Evolutionary conservation across 2,797 vertebrate species (phyloP).

Genomic region (Pseudochirops corinnae): DNA sequence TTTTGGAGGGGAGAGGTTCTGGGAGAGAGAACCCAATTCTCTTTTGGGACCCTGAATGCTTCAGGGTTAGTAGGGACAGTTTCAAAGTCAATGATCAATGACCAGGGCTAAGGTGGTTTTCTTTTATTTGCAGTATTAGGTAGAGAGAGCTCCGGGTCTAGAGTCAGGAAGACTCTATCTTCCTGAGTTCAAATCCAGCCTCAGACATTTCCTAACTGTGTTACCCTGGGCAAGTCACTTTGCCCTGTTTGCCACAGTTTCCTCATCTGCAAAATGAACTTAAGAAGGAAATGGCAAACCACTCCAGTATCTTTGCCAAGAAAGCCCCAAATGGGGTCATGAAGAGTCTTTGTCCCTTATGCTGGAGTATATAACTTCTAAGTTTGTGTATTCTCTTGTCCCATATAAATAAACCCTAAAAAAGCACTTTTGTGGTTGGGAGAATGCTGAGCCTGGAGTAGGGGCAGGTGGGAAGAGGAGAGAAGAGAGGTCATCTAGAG

Average conservation of each 20-base stretch:
- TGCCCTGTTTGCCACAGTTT: background rate
- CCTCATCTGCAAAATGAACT: background rate
- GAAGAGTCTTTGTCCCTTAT: background rate
- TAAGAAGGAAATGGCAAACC: background rate
- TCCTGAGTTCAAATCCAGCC: background rate
- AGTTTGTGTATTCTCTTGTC: conserved; percentile 21
- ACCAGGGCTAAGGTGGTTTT: background rate
- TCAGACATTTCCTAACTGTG: background rate
- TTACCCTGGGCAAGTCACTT: background rate
- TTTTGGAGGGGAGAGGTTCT: background rate
- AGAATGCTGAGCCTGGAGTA: conserved; percentile 48
- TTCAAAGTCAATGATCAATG: background rate
- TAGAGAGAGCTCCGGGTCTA: background rate
- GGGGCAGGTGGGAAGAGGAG: background rate
- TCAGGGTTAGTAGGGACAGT: background rate
- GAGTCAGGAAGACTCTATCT: background rate
- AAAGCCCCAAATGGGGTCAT: background rate
- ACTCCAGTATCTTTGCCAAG: background rate
- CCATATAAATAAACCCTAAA: conserved; percentile 14
- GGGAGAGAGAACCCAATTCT: background rate
- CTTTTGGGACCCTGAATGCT: background rate
- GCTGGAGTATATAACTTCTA: background rate
- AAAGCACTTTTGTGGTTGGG: conserved; percentile 57
- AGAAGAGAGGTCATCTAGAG: conserved; percentile 50
- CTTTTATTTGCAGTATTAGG: background rate